Base-by-base conservation (phyloP, 2,113 vertebrate species). In the Tiliqua scincoides region DNA sequence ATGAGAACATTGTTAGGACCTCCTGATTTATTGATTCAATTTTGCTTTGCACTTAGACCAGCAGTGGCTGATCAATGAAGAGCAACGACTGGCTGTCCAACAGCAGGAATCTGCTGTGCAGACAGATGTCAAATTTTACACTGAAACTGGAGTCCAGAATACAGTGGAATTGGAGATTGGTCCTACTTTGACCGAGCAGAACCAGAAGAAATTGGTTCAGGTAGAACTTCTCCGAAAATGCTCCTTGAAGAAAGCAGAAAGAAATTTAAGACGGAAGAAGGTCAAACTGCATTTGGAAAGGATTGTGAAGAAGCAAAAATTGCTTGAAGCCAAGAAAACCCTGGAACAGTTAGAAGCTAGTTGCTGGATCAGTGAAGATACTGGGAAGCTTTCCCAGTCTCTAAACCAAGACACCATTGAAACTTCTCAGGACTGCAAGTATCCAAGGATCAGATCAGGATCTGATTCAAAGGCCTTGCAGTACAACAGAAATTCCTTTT, bases 51-150 rank as follows among this genome's bases (percentile, higher is more conserved):
- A 96, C 89, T 80, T 93, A 99, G 99, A 98, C 91, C 95, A 97
- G 85, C 97, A 97, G 95, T 97, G 97, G 97, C 96, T 98, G 88
- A 85, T 97, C 62, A 95, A 95, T 92, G 97, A 98, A 94, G 97
- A 97, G 76, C 95, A 94, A 84, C 96, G 89, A n/a, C 94, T 97
- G 79, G 79, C 93, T 57, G 91, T 92, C 12, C 96, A 96, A 15
- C 96, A 85, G 86, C 91, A 95, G 27, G 95, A 96, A 37, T 96
- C 96, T 90, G 91, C 94, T 27, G 96, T 96, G 43, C 98, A 98
- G 80, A 97, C 97, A 35, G 98, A 98, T 48, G 32, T 91, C 18
- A 54, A 90, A 0, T 90, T 91, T 17, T 90, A 43, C 23, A 83
- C 82, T 71, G 93, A 94, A 85, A 82, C 92, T 65, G 93, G 95